phyloP scores from a whole-genome alignment of 2,797 vertebrate species.

The Enteromius paludinosus region DNA sequence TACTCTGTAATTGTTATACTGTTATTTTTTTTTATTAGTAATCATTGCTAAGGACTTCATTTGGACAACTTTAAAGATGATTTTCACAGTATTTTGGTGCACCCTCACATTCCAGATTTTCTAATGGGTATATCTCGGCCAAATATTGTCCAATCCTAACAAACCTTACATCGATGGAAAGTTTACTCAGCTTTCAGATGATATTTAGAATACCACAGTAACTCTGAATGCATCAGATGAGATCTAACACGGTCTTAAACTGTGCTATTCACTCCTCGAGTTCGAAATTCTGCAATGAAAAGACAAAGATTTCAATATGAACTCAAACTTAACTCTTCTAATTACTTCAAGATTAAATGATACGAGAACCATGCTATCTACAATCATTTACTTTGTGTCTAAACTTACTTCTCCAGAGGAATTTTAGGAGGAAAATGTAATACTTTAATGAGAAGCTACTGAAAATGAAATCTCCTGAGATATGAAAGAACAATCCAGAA shows the following conservation, averaged over 20 bases:
- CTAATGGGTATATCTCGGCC: too few species aligned
- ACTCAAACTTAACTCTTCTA: neutral
- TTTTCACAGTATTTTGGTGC: too few species aligned
- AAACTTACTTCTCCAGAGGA: neutral
- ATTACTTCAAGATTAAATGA: neutral
- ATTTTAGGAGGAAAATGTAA: neutral
- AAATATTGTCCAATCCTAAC: too few species aligned
- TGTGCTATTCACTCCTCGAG: neutral
- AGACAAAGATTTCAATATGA: neutral
- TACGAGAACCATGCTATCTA: neutral
- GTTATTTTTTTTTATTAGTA: too few species aligned
- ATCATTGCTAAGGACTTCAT: too few species aligned
- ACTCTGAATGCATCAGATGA: neutral
- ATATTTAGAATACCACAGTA: neutral
- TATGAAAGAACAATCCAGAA: constrained; percentile 10
- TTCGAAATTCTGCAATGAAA: neutral
- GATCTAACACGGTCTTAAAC: neutral
- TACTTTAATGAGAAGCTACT: constrained; percentile 10
- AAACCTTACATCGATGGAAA: too few species aligned
- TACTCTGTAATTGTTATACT: too few species aligned
- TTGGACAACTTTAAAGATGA: too few species aligned
- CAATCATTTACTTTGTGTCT: neutral
- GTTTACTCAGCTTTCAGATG: too few species aligned
- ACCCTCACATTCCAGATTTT: too few species aligned
- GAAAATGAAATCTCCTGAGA: neutral